Base-by-base conservation (phyloP, 2,797 vertebrate species). In the Allobates femoralis region DNA sequence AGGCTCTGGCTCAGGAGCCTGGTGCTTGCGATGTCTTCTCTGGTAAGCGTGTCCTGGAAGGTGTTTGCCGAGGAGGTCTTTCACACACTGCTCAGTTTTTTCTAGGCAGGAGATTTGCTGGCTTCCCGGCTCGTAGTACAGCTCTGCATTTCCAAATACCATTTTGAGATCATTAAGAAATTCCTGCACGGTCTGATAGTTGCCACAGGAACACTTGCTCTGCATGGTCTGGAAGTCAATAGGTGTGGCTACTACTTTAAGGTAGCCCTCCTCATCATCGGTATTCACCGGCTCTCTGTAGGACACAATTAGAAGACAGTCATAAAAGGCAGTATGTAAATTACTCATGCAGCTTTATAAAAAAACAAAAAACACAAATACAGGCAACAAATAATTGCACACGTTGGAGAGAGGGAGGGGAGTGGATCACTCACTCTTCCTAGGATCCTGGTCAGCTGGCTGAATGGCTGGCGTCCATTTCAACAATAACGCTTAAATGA, bases 201-300 rank as follows among this genome's bases (percentile, higher is more conserved):
- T 91, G 60, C 95, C 94, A 18, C 96, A 96, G 21, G 94, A 95
- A 79, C 97, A 97, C 90, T 99, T 99, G 89, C 91, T 94, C 93
- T 96, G 96, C 95, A 99, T 98, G 0, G 96, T 99, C 94, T 97
- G 96, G 90, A 99, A 98, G 92, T 99, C 98, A 97, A 99, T 99
- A 58, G 98, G 98, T 85, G 92, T 95, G 84, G 94, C 93, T 91
- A 99, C 97, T 85, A 99, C 94, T 51, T 99, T 97, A 51, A 95
- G 94, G 91, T 99, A 99, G 92, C 97, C 97, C 91, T 99, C 97
- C 0, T 97, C 97, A 90, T 98, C 97, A 0, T 98, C 97, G 0
- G 91, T 80, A 21, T 97, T 98, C 89, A 99, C 97, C 0, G 98
- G 98, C 95, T 99, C 97, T 94, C 98, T 99, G 93, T 26, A 79